Evolutionary conservation across 2,113 vertebrate genomes (phyloP).

Genomic region (Syngnathoides biaculeatus): DNA sequence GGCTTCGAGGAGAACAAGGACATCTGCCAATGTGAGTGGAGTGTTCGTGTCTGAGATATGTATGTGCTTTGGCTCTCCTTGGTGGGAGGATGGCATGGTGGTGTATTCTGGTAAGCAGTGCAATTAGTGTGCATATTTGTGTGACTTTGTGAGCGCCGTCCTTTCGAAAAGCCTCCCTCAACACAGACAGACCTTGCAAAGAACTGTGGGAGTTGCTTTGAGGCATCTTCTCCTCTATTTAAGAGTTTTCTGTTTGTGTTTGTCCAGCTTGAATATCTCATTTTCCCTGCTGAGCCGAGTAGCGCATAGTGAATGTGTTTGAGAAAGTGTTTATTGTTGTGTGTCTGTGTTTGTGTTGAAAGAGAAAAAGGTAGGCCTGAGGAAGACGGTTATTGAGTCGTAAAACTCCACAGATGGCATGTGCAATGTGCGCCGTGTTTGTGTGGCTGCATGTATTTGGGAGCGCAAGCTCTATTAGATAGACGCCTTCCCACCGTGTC

Average conservation of each 20-base stretch:
- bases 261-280: constrained; percentile 39
- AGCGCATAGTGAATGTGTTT: constrained; percentile 19
- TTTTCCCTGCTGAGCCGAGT: constrained; percentile 29
- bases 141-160: constrained; percentile 2
- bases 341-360: constrained; percentile 40
- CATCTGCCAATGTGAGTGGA: constrained; percentile 77
- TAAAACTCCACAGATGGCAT: constrained; percentile 56
- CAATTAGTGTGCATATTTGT: constrained; percentile 15
- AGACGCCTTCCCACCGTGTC: constrained; percentile 44
- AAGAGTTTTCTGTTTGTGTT: constrained; percentile 34
- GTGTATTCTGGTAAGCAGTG: constrained; percentile 19
- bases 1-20: constrained; percentile 81
- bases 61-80: constrained; percentile 8
- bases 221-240: constrained; percentile 28
- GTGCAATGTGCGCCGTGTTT: constrained; percentile 18
- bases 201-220: constrained; percentile 33
- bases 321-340: constrained; percentile 37
- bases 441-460: constrained; percentile 33
- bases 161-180: constrained; percentile 10
- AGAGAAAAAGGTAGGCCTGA: constrained; percentile 46
- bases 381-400: constrained; percentile 65
- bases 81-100: constrained; percentile 8
- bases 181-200: constrained; percentile 20
- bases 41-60: constrained; percentile 13
- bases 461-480: constrained; percentile 30